Evolutionary conservation across 2,113 vertebrate genomes (phyloP).

Genomic region (Struthidea cinerea): DNA sequence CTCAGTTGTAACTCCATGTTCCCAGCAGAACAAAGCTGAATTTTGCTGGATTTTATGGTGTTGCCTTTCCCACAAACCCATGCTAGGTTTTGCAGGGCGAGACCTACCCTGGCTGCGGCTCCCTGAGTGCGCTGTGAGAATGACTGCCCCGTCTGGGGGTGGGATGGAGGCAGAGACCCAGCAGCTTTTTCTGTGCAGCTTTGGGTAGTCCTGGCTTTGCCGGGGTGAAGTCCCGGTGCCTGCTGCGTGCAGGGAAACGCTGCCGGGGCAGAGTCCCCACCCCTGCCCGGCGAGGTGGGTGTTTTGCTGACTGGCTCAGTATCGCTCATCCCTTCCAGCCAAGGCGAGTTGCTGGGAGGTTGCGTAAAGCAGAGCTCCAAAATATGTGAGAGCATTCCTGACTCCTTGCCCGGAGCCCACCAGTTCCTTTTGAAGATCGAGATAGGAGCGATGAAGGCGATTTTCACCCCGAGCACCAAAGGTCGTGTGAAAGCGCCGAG

Average conservation of each 20-base stretch:
- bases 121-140: rapidly evolving
- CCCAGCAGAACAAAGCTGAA: neutral
- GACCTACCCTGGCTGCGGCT: neutral
- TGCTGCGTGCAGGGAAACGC: neutral
- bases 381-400: conserved; percentile 11
- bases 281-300: neutral
- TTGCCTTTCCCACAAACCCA: rapidly evolving
- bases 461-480: neutral
- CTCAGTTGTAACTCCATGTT: rapidly evolving
- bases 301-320: conserved; percentile 34
- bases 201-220: neutral
- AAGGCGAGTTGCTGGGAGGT: neutral
- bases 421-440: conserved; percentile 25
- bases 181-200: rapidly evolving
- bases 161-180: neutral
- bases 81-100: neutral
- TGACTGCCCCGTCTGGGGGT: rapidly evolving
- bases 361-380: neutral
- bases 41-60: neutral
- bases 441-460: neutral
- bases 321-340: conserved; percentile 41
- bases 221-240: neutral
- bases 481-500: neutral
- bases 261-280: neutral
- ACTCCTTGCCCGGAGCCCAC: neutral